These are phyloP conservation scores for Dasysyrphus tricinctus DNA, from an alignment of 2,888 invertebrate genomes.

Conservation along the genomic window DNA sequence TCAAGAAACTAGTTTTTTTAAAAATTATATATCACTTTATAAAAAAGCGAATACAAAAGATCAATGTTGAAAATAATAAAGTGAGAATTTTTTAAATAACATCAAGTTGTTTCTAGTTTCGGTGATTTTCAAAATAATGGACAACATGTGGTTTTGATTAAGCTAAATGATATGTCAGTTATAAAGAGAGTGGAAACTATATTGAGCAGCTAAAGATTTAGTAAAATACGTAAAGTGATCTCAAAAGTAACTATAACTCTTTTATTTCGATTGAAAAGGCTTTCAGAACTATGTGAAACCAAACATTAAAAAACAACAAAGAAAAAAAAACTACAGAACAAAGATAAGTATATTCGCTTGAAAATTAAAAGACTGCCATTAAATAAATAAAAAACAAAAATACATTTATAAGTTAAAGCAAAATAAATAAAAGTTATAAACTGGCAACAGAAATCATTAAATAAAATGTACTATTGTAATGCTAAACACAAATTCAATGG, in stretches of 20 bases:
- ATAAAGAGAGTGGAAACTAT: not conserved
- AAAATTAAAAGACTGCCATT: conserved; percentile 74
- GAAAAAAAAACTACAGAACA: conserved; percentile 6
- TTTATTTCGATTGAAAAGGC: not conserved
- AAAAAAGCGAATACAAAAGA: conserved; percentile 57
- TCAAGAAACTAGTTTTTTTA: conserved; percentile 68
- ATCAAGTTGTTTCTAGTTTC: conserved; percentile 70
- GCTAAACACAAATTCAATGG: conserved; percentile 63
- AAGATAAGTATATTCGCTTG: conserved; percentile 54
- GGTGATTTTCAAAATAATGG: conserved; percentile 59
- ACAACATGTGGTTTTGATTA: conserved; percentile 25
- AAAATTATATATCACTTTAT: conserved; percentile 25
- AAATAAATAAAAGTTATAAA: conserved; percentile 41
- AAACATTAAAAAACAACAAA: conserved; percentile 30
- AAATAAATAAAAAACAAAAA: conserved; percentile 65
- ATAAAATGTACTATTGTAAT: conserved; percentile 65
- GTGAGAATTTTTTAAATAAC: conserved; percentile 39
- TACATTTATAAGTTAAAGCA: conserved; percentile 73
- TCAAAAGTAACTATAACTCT: not conserved
- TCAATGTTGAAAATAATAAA: conserved; percentile 18
- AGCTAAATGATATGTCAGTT: not conserved
- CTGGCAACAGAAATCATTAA: conserved; percentile 42
- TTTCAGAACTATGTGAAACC: not conserved
- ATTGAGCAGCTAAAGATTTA: not conserved
- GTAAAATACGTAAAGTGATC: not conserved